A percentile compares a stretch with the other conserved stretches of the same genome.
Conservation (phyloP, 2,113 vertebrate species). For the cattle (Bos taurus) region DNA sequence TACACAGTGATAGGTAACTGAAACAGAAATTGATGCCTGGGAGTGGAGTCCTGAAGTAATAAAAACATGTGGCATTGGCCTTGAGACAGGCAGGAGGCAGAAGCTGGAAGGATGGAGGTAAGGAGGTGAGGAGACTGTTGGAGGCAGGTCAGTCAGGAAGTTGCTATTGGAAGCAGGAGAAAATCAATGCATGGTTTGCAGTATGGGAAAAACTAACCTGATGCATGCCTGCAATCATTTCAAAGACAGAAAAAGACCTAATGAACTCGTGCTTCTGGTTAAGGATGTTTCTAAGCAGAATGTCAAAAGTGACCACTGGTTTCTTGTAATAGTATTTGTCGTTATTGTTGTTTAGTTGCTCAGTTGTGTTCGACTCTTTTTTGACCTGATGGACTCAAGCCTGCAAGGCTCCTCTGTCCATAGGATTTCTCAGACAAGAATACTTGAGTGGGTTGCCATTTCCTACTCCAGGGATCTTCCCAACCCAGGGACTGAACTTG, state of each 20-base stretch:
- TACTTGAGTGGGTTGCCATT: neutral
- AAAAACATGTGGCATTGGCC: neutral
- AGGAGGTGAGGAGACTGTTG: neutral
- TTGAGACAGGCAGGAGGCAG: neutral
- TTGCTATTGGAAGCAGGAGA: neutral
- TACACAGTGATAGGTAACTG: neutral
- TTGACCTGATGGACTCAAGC: neutral
- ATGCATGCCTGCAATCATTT: neutral
- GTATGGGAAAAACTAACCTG: neutral
- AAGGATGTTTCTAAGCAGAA: neutral
- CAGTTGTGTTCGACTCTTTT: neutral
- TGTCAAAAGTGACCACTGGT: neutral
- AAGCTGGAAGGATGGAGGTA: neutral
- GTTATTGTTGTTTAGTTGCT: neutral
- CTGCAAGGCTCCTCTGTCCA: neutral
- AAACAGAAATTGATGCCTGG: neutral
- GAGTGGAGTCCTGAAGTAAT: neutral
- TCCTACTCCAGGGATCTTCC: neutral
- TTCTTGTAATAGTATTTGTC: neutral
- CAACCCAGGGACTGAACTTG: neutral
- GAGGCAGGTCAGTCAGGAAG: neutral
- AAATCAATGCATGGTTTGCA: neutral
- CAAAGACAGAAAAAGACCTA: neutral
- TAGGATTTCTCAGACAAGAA: neutral
- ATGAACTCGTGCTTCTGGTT: neutral